These are phyloP conservation scores for Polypedilum pembai DNA, from an alignment of 1,140 invertebrate genomes.

Conservation along the genomic window DNA sequence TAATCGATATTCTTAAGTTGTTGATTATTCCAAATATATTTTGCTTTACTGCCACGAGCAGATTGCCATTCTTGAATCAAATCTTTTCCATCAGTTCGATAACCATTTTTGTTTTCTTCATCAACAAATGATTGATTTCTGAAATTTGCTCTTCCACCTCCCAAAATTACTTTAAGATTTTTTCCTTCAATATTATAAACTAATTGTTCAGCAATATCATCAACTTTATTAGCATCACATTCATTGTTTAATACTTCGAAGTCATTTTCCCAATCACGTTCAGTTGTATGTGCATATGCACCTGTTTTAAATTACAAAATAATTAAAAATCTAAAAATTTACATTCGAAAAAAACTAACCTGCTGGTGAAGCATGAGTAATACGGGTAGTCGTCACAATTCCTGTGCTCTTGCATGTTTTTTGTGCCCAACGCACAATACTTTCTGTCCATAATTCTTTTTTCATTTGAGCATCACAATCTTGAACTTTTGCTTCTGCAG, in stretches of 20 bases:
- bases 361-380: slow-evolving; percentile 67
- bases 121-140: slow-evolving; percentile 50
- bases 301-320: too few relatives aligned
- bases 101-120: slow-evolving; percentile 46
- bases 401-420: slow-evolving; percentile 56
- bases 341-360: too few relatives aligned
- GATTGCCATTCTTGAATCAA: slow-evolving; percentile 48
- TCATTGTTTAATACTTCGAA: slow-evolving; percentile 43
- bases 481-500: slow-evolving; percentile 50
- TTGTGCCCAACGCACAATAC: slow-evolving; percentile 65
- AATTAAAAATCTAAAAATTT: too few relatives aligned
- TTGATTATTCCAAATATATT: slow-evolving; percentile 48
- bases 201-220: slow-evolving; percentile 63
- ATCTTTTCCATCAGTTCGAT: slow-evolving; percentile 44
- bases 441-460: slow-evolving; percentile 48
- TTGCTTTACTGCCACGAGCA: slow-evolving; percentile 32
- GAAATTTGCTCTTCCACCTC: slow-evolving; percentile 60
- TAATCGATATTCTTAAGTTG: slow-evolving; percentile 55
- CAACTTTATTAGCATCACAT: slow-evolving; percentile 44
- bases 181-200: slow-evolving; percentile 53
- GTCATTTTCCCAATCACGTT: slow-evolving; percentile 65
- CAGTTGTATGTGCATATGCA: slow-evolving; percentile 58
- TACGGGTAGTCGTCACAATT: slow-evolving; percentile 62
- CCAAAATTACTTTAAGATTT: slow-evolving; percentile 54
- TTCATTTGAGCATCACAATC: slow-evolving; percentile 51